A percentile compares a stretch with the other conserved stretches of the same genome.
phyloP scores from a whole-genome alignment of 2,888 invertebrate genomes.

The Leptura quadrifasciata region DNA sequence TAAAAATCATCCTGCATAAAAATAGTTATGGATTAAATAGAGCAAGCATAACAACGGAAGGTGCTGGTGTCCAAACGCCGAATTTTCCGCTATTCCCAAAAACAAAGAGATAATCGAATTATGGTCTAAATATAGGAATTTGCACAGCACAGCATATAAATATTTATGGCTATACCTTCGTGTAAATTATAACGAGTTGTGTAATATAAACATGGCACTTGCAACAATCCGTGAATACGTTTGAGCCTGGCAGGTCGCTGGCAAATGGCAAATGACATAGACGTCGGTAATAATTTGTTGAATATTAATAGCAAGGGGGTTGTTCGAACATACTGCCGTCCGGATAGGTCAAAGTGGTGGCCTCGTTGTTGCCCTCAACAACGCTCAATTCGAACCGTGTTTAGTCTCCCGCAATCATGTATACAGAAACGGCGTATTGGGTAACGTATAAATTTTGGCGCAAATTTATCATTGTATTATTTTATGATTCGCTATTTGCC shows the following conservation, averaged over 20 bases:
- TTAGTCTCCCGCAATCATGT: conserved; percentile 17
- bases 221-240: conserved; percentile 37
- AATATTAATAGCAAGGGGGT: conserved; percentile 37
- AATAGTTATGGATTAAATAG: not conserved
- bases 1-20: no score
- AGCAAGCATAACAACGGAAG: not conserved
- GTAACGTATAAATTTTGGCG: conserved; percentile 12
- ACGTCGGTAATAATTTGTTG: conserved; percentile 38
- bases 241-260: conserved; percentile 31
- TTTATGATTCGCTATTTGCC: conserved; percentile 7
- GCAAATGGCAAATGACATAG: conserved; percentile 28
- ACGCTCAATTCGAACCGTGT: conserved; percentile 17
- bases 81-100: not conserved
- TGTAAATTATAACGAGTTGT: conserved; percentile 37
- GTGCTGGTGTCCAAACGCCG: not conserved
- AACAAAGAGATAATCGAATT: conserved; percentile 10
- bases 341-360: conserved; percentile 19
- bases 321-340: conserved; percentile 16
- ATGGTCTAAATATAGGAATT: conserved; percentile 15
- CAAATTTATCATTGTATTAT: conserved; percentile 8
- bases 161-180: conserved; percentile 36
- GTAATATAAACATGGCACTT: conserved; percentile 38
- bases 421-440: conserved; percentile 13
- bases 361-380: conserved; percentile 17
- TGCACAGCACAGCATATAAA: conserved; percentile 13